Conservation (phyloP, 2,888 invertebrate species). For the Tanypteryx hageni region DNA sequence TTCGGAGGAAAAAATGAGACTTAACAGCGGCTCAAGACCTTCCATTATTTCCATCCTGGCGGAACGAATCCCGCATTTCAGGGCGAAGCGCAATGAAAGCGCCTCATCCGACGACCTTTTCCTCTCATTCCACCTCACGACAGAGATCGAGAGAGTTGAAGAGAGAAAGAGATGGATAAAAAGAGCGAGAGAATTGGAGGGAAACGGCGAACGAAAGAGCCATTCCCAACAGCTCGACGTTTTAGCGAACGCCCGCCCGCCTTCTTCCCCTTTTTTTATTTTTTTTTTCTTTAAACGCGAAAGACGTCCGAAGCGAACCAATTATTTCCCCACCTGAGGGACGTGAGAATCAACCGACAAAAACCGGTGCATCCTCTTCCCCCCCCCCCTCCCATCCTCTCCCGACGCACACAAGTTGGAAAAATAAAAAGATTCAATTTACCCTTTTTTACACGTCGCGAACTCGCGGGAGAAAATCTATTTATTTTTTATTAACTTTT, state of each 20-base stretch:
- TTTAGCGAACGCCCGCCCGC: neutral
- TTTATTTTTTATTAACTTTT: too few relatives aligned
- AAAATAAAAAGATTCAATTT: too few relatives aligned
- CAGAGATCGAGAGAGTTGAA: neutral
- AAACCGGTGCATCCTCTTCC: neutral
- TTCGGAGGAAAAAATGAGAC: neutral
- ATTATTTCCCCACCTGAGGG: neutral
- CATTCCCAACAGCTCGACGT: neutral
- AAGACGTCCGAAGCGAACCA: conserved; percentile 11
- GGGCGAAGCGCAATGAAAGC: neutral
- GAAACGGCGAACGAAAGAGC: neutral
- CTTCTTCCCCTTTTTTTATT: neutral
- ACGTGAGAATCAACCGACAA: neutral
- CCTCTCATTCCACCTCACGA: neutral
- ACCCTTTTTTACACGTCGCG: too few relatives aligned
- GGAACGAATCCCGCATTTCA: neutral
- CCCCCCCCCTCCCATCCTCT: neutral
- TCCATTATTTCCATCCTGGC: neutral
- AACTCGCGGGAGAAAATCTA: too few relatives aligned
- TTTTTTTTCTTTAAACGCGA: neutral
- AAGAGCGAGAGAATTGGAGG: neutral
- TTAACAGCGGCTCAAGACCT: neutral
- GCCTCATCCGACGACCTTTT: neutral
- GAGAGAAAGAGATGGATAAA: neutral
- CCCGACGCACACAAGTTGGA: neutral